Base-by-base conservation (phyloP, 2,888 invertebrate species). In the Heteropelma amictum region DNA sequence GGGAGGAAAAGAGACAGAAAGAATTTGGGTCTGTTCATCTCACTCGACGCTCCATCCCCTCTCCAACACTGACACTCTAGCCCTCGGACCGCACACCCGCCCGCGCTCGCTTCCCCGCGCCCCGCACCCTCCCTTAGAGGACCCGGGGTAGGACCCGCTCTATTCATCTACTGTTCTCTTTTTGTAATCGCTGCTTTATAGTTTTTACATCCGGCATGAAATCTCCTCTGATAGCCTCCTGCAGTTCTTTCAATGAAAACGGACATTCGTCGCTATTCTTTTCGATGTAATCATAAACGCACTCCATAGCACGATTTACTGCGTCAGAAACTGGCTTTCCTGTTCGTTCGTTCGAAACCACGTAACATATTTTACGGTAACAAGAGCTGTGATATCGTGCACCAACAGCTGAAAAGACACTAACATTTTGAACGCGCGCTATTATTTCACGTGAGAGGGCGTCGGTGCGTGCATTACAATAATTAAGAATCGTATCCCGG, bases 231-330 rank as follows among this genome's bases (percentile, higher is more conserved):
- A 76, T 67, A 33, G 69, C 6, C 7, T 58, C 38, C 28, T 58
- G 58, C 26, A 78, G 58, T 40, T 76, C 30, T 8, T 71, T 60
- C 7, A 72, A 19, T 7, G 65, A 23, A 70, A 78, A 77, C 19
- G 76, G 68, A 60, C 67, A 68, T 58, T 79, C 76, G 26, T 70
- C 76, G 7, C 33, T n/a, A 63, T 76, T 63, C 8, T 53, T 7
- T 14, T 53, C 47, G 10, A 67, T 19, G 53, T 54, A 67, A 28
- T 45, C 5, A 28, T 35, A 67, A 72, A 72, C 69, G 12, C 51
- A 14, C 42, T 53, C 40, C 63, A 73, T 69, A 12, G 42, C 53
- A 60, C 40, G 12, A 30, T 67, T 14, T 38, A 65, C 19, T 42
- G n/a, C 28, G 47, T 17, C 3, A 42, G 60, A 45, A 6, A 14